A percentile compares a stretch with the other conserved stretches of the same genome.
Conservation (phyloP, 2,113 vertebrate genomes). For the Nannospalax galili region DNA sequence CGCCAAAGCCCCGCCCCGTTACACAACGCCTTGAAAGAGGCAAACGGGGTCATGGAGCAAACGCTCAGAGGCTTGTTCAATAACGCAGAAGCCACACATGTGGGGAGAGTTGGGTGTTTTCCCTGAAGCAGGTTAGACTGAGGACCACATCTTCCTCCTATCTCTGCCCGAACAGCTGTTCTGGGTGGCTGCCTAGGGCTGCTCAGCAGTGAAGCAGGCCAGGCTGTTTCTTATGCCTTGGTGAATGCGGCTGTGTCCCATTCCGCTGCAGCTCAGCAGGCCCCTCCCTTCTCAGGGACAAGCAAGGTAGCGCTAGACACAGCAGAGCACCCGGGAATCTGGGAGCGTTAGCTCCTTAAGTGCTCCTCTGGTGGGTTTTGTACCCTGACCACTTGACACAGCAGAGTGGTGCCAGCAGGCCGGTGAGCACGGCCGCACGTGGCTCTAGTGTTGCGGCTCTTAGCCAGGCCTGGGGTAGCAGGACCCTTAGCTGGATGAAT, state of each 20-base stretch:
- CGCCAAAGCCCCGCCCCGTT: not conserved
- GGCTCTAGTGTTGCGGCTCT: not conserved
- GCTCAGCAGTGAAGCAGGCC: not conserved
- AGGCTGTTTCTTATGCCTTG: not conserved
- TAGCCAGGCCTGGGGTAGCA: not conserved
- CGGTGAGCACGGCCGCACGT: not conserved
- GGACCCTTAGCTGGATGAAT: not conserved
- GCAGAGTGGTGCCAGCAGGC: not conserved
- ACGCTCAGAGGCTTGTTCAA: not conserved
- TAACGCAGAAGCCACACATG: not conserved
- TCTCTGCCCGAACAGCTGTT: not conserved
- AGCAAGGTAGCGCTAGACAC: not conserved
- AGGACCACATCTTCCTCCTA: not conserved
- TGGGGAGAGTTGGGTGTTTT: not conserved
- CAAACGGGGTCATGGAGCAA: not conserved
- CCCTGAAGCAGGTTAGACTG: not conserved
- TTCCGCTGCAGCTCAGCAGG: slow-evolving; percentile 20
- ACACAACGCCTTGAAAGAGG: not conserved
- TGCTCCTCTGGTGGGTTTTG: not conserved
- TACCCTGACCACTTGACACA: too few relatives aligned
- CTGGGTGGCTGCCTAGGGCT: not conserved
- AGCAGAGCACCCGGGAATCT: not conserved
- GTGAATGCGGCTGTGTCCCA: slow-evolving; percentile 43
- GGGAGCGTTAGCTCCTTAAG: not conserved
- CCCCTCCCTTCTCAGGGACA: not conserved